phyloP scores from a whole-genome alignment of 2,888 invertebrate species.

The Hyposoter didymator region DNA sequence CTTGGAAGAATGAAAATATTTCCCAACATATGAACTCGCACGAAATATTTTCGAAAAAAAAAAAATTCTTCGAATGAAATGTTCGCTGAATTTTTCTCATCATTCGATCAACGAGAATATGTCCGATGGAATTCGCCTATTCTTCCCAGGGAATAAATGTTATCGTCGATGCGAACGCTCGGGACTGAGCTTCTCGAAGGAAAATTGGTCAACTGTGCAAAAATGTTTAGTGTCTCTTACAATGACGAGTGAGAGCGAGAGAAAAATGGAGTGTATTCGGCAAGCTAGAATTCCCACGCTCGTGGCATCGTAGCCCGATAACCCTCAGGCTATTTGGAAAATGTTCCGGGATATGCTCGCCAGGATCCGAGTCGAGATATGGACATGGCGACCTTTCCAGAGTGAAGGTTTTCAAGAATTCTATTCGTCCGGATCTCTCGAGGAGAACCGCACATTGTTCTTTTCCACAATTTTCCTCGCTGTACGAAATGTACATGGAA shows the following conservation, averaged over 20 bases:
- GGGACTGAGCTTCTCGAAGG: not conserved
- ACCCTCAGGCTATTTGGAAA: constrained; percentile 47
- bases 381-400: constrained; percentile 21
- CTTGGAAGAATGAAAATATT: not conserved
- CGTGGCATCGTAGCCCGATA: constrained; percentile 37
- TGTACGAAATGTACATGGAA: constrained; percentile 2
- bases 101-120: not conserved
- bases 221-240: constrained; percentile 10
- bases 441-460: constrained; percentile 11
- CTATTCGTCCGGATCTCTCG: not conserved
- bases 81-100: not conserved
- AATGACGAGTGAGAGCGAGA: constrained; percentile 12
- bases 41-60: not conserved
- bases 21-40: not conserved
- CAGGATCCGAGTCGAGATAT: not conserved
- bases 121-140: not conserved
- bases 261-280: constrained; percentile 9
- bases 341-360: constrained; percentile 30
- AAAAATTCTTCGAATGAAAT: not conserved
- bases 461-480: constrained; percentile 15
- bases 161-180: not conserved
- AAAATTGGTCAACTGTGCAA: constrained; percentile 23
- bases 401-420: constrained; percentile 34
- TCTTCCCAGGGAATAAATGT: not conserved
- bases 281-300: constrained; percentile 28